Base-by-base conservation (phyloP, 1,140 invertebrate genomes). In the Atopsyche davidsoni region DNA sequence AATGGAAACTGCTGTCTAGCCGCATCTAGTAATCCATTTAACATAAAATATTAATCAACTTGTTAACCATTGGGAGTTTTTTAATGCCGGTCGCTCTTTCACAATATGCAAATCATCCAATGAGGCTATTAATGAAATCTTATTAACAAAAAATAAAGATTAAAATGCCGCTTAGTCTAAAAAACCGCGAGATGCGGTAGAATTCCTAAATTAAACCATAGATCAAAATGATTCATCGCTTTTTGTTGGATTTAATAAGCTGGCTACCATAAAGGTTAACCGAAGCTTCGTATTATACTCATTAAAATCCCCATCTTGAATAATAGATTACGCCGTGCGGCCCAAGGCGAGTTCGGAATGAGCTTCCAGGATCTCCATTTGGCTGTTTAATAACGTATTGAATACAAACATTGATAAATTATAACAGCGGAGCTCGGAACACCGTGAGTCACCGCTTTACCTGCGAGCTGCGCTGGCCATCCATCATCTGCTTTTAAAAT, bases 241-340 rank as follows among this genome's bases (percentile, higher is more conserved):
- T n/a, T 28, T 28, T 28, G n/a, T 28, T 36, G 18, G 44, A 16
- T 19, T 22, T 48, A 48, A 39, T 39, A 34, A 38, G 46, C 13
- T 48, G 16, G 47, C 47, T 42, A 42, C 47, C 32, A n/a, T 21
- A 34, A 21, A 46, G 28, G 43, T 34, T 46, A 46, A 46, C n/a
- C 14, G 47, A 42, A 49, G 35, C 24, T 21, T 28, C 22, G 10
- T 24, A 49, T 49, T 41, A 41, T 9, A 17, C 22, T 44, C 41
- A 43, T 44, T 44, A 51, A 51, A 51, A 51, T 45, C 28, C 24
- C 45, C 49, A 23, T 39, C 40, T 51, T 51, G 39, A 51, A 51
- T 41, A 51, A 51, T 44, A 51, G 49, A 51, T 51, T 51, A 45
- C 38, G 34, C 11, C 13, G 32, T 45, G 4, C 17, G 17, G 41